Conservation (phyloP, 2,888 invertebrate species). For the Lasioglossum figueresi region DNA sequence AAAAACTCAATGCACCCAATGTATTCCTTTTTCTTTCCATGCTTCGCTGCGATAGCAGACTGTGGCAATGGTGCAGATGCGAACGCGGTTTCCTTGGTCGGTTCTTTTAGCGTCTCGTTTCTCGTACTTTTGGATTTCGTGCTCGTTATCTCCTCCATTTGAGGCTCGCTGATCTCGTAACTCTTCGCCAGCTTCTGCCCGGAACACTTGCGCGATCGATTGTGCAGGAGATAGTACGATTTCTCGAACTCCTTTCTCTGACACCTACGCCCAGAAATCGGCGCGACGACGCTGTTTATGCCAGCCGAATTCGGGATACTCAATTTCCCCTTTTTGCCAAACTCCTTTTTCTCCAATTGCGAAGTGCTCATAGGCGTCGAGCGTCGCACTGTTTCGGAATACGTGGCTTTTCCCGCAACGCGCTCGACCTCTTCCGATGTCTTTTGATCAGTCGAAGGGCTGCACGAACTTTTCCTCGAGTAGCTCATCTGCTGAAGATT, state of each 20-base stretch:
- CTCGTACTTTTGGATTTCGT: conserved; percentile 20
- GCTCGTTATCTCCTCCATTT: conserved; percentile 42
- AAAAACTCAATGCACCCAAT: conserved; percentile 44
- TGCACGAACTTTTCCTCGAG: conserved; percentile 25
- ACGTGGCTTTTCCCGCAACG: conserved; percentile 74
- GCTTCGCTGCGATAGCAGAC: conserved; percentile 27
- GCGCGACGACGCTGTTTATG: conserved; percentile 55
- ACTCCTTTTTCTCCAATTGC: conserved; percentile 64
- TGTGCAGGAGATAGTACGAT: conserved; percentile 66
- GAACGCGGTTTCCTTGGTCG: background rate
- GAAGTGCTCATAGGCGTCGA: conserved; percentile 53
- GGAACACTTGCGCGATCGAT: conserved; percentile 64
- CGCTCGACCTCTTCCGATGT: conserved; percentile 55
- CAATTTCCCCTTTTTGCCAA: conserved; percentile 50
- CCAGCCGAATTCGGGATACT: conserved; percentile 41
- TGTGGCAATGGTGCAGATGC: conserved; percentile 10
- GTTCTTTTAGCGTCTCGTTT: conserved; percentile 21
- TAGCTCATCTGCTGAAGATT: conserved; percentile 47
- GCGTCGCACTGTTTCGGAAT: conserved; percentile 78
- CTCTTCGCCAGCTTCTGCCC: conserved; percentile 46
- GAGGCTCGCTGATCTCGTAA: conserved; percentile 34
- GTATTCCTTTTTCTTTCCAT: conserved; percentile 61
- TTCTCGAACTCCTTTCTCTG: conserved; percentile 71
- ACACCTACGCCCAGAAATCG: conserved; percentile 65
- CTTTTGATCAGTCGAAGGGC: conserved; percentile 26